Evolutionary conservation across 2,888 invertebrate species (phyloP).

Genomic region (Drosophila eohydei): DNA sequence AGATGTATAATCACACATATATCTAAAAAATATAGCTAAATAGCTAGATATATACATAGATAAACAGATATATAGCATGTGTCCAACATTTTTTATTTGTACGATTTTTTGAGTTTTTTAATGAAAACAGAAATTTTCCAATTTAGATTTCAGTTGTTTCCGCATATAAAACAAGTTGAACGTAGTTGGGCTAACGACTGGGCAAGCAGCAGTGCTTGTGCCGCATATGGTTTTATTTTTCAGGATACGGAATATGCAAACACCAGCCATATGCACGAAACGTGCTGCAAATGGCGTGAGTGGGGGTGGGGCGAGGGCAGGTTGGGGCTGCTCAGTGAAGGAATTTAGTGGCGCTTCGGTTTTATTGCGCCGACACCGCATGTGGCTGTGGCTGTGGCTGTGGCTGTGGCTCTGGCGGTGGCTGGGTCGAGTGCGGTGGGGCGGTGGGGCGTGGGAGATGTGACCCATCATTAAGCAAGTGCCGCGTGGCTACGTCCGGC

Average conservation of each 20-base stretch:
- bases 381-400: slow-evolving; percentile 56
- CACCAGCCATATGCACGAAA: slow-evolving; percentile 15
- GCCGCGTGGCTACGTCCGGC: slow-evolving; percentile 71
- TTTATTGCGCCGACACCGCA: slow-evolving; percentile 68
- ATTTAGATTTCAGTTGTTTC: not conserved
- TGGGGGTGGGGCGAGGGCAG: not conserved
- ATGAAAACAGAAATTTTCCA: not conserved
- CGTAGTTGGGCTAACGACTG: slow-evolving; percentile 7
- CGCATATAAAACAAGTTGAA: not conserved
- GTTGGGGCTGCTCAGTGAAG: slow-evolving; percentile 15
- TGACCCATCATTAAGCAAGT: slow-evolving; percentile 64
- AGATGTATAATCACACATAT: no score
- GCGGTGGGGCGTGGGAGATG: slow-evolving; percentile 35
- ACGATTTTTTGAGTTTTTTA: no score
- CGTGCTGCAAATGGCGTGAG: not conserved
- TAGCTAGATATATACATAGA: no score
- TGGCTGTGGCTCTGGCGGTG: slow-evolving; percentile 29
- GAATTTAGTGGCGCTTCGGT: slow-evolving; percentile 57
- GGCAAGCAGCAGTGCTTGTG: slow-evolving; percentile 1
- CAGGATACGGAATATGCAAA: slow-evolving; percentile 41
- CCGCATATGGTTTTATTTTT: slow-evolving; percentile 25
- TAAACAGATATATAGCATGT: no score
- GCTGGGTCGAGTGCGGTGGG: slow-evolving; percentile 1
- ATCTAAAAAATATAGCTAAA: no score
- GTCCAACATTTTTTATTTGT: no score